Evolutionary conservation across 2,888 invertebrate genomes (phyloP), one percentile per base, ranked within the genome.

Genomic region (Cheilosia scutellata): DNA sequence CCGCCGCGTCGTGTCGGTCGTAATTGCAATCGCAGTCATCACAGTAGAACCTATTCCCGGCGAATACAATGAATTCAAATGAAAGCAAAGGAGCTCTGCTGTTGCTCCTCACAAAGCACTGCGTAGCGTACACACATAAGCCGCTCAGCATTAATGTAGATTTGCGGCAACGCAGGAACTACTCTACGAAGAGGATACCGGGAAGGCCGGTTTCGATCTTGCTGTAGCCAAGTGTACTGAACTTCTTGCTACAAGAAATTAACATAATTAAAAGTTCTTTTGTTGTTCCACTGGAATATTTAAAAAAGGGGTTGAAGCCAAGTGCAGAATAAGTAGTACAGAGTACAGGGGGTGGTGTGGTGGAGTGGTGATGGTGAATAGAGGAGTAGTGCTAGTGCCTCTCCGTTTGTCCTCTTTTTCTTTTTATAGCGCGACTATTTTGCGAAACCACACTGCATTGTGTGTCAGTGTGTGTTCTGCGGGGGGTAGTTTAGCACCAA

Each of bases 211-310:
- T 9, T 42, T 16, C 51, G 20, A 16, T 33, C 55, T 40, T 49
- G 51, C 31, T 20, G 27, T 29, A 60, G 25, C 47, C 9, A 57
- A 79, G 70, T 77, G 49, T 74, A 44, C 83, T 53, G 74, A 70
- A 79, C 62, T 78, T 78, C 49, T 70, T 80, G 70, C 70, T 70
- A 71, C 75, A 76, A 84, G 75, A 66, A 86, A 86, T 86, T 84
- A 86, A 86, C 80, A 80, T 80, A 80, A 86, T 86, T 80, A 86
- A 80, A 86, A 86, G 80, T 76, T 76, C 76, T 49, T 75, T 71
- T 75, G 70, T 66, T 57, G 33, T 66, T 62, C 63, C 20, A 13
- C 31, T 49, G 62, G 33, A 60, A 62, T 66, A 68, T 51, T 60
- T 72, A 16, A 40, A 42, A 31, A 40, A 44, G 42, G 40, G n/a